Evolutionary conservation across 53 echinoderm and acorn worm species (phyloP).

Genomic region (Antedon mediterranea): DNA sequence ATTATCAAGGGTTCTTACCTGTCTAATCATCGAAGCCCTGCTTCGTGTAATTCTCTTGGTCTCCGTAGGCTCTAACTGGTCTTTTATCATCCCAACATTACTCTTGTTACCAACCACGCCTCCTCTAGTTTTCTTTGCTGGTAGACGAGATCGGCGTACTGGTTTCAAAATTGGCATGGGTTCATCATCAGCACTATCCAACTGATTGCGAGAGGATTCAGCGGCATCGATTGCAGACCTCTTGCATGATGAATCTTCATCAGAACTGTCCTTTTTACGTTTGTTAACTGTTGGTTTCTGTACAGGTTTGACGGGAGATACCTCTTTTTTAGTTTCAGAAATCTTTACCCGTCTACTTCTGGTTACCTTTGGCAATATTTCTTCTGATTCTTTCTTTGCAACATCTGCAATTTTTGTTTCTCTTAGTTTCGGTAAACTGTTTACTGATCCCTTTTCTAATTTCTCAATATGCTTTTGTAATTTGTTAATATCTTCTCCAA

Average conservation of each 20-base stretch:
- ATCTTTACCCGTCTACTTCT: too few species aligned
- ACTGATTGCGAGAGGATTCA: neutral
- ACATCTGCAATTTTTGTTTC: too few species aligned
- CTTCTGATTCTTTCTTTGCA: too few species aligned
- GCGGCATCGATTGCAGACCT: neutral
- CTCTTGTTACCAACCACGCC: slow-evolving; percentile 1
- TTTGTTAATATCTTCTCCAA: slow-evolving; percentile 37
- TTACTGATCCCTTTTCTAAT: slow-evolving; percentile 4
- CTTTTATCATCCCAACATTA: neutral
- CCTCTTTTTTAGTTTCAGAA: neutral
- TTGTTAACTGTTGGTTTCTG: neutral
- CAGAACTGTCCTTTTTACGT: neutral
- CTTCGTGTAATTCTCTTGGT: neutral
- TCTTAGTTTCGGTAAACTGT: too few species aligned
- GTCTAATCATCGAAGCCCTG: neutral
- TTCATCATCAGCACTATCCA: neutral
- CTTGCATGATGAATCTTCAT: neutral
- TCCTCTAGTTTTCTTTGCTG: neutral
- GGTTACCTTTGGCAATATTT: too few species aligned
- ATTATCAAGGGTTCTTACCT: neutral
- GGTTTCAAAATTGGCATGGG: neutral
- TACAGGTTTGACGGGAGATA: too few species aligned
- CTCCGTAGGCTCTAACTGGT: neutral
- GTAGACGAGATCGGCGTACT: neutral
- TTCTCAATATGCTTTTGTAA: slow-evolving; percentile 27